Percentiles rank a stretch among this genome's conserved stretches.
phyloP scores from a whole-genome alignment of 1,140 invertebrate species.

The Drosophila suzukii region DNA sequence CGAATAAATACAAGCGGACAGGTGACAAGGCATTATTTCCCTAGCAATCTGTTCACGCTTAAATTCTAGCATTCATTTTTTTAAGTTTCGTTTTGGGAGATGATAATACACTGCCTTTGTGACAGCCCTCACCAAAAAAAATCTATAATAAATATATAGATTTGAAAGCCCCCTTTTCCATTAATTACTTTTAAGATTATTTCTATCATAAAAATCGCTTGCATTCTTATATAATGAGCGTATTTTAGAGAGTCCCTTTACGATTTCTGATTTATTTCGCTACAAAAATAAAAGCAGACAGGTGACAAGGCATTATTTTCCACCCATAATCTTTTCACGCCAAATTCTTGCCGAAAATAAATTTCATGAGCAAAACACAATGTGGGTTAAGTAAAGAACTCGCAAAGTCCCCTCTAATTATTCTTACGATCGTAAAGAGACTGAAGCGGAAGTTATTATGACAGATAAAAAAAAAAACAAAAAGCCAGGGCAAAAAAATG shows the following conservation, averaged over 20 bases:
- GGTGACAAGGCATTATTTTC: slow-evolving; percentile 27
- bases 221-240: neutral
- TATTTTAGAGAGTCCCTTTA: neutral
- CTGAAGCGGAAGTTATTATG: slow-evolving; percentile 73
- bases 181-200: too few relatives aligned
- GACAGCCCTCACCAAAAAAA: neutral
- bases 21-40: slow-evolving; percentile 17
- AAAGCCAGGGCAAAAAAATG: slow-evolving; percentile 6
- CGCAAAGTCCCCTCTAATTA: slow-evolving; percentile 12
- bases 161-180: neutral
- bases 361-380: slow-evolving; percentile 8
- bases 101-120: neutral
- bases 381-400: slow-evolving; percentile 52
- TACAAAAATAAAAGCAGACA: slow-evolving; percentile 6
- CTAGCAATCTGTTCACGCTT: slow-evolving; percentile 1
- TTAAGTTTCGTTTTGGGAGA: too few relatives aligned
- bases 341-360: slow-evolving; percentile 35
- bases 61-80: slow-evolving; percentile 12
- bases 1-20: neutral
- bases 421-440: slow-evolving; percentile 35
- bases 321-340: slow-evolving; percentile 46
- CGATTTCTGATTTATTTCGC: slow-evolving; percentile 18
- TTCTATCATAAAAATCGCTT: too few relatives aligned
- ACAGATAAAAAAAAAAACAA: slow-evolving; percentile 63
- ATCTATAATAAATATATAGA: too few relatives aligned